A percentile compares a stretch with the other conserved stretches of the same genome.
phyloP scores from a whole-genome alignment of 2,797 vertebrate genomes.

The Streptopelia turtur region DNA sequence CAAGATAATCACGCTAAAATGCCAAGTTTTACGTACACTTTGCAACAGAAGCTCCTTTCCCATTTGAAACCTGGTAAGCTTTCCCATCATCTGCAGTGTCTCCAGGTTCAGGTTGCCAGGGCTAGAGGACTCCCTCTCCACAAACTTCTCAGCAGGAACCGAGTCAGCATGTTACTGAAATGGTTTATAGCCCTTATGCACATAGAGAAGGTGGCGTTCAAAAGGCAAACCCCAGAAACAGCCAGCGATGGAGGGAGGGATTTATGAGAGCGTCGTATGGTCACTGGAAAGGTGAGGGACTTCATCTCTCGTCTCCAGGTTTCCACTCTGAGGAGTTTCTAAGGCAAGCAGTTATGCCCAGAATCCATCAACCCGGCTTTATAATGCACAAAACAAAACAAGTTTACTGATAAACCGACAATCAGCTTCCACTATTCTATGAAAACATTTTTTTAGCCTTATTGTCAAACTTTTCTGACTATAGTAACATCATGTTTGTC shows the following conservation, averaged over 20 bases:
- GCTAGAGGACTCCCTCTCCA: neutral
- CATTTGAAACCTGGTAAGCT: neutral
- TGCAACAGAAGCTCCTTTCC: neutral
- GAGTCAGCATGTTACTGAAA: neutral
- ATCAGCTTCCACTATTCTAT: neutral
- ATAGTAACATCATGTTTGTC: neutral
- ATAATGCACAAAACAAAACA: neutral
- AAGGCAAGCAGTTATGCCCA: neutral
- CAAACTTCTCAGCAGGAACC: neutral
- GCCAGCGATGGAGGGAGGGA: neutral
- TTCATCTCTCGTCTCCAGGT: neutral
- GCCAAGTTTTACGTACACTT: neutral
- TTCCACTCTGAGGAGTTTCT: neutral
- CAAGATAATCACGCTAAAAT: neutral
- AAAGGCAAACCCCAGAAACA: neutral
- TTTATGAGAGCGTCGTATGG: neutral
- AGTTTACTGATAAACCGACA: neutral
- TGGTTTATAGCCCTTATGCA: neutral
- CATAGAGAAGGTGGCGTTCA: rapidly evolving
- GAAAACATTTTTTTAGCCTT: neutral
- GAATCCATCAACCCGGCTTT: neutral
- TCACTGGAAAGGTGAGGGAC: neutral
- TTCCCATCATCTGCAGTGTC: neutral
- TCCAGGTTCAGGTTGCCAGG: neutral
- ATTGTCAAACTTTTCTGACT: neutral